phyloP scores from a whole-genome alignment of 2,888 invertebrate species.

The Argyresthia goedartella region DNA sequence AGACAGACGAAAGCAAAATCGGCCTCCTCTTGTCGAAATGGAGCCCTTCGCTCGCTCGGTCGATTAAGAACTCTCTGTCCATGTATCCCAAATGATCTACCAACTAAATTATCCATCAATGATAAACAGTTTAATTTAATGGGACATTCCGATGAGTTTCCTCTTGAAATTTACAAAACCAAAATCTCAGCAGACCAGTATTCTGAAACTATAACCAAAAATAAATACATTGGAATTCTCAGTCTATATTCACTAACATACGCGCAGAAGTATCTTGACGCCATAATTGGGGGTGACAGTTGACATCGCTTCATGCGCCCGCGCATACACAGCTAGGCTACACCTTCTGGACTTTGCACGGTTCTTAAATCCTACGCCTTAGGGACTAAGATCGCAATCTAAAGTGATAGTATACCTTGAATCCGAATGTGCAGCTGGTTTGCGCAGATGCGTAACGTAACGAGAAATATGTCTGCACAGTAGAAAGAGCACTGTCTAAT shows the following conservation, averaged over 20 bases:
- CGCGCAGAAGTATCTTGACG: conserved; percentile 55
- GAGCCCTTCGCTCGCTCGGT: too few relatives aligned
- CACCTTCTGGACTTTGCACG: background rate
- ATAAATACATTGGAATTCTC: background rate
- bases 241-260: conserved; percentile 7
- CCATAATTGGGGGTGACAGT: conserved; percentile 65
- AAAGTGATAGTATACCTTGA: background rate
- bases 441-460: conserved; percentile 47
- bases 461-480: background rate
- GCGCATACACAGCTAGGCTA: conserved; percentile 23
- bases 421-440: conserved; percentile 26
- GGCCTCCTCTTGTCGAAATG: too few relatives aligned
- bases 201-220: background rate
- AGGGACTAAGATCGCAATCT: too few relatives aligned
- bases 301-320: conserved; percentile 32
- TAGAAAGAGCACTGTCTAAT: background rate
- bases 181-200: background rate
- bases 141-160: background rate
- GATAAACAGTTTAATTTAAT: too few relatives aligned
- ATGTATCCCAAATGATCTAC: too few relatives aligned
- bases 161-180: background rate
- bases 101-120: too few relatives aligned
- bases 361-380: too few relatives aligned
- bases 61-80: too few relatives aligned
- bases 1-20: too few relatives aligned